Evolutionary conservation across 2,113 vertebrate genomes (phyloP), one percentile per base, ranked within the genome.

Genomic region (Mesitornis unicolor): DNA sequence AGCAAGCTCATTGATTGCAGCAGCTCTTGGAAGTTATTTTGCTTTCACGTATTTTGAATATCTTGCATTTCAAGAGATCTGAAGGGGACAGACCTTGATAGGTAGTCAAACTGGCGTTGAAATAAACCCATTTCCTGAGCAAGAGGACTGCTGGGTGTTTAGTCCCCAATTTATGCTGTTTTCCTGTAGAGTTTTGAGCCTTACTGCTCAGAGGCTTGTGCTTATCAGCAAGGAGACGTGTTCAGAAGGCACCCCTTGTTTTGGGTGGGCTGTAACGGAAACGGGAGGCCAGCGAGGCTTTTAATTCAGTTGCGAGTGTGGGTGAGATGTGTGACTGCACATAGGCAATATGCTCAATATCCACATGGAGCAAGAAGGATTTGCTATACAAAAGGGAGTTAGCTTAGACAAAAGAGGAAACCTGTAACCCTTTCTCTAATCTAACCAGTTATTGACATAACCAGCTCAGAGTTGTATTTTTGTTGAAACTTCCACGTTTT

Each of bases 321-420:
- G 47, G 67, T 11, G 48, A 60, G 64, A 57, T 0, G 0, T 90
- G 95, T 93, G 93, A 84, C 90, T 95, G 81, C 93, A 74, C 54
- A 16, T n/a, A 84, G 47, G 89, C 85, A 91, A 80, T 92, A 83
- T 57, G 38, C 81, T 95, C 54, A 86, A 82, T 40, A 84, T 96
- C 92, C 93, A 94, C 6, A 9, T 57, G 78, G 68, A 64, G 35
- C n/a, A 61, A 54, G 38, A 20, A 67, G 26, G 29, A 21, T 87
- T 69, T 65, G 50, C 36, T 65, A 2, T 74, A 38, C 0, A 3
- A 29, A 47, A 82, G 5, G 5, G 5, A 81, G 28, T 65, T 70
- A 51, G 12, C 36, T 88, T 33, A 54, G 36, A 60, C 26, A 45
- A 69, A 48, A 74, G n/a, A 61, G 33, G 61, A 57, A 76, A 73